Evolutionary conservation across 53 echinoderm and acorn worm species (phyloP).

Genomic region (Mesocentrotus franciscanus): DNA sequence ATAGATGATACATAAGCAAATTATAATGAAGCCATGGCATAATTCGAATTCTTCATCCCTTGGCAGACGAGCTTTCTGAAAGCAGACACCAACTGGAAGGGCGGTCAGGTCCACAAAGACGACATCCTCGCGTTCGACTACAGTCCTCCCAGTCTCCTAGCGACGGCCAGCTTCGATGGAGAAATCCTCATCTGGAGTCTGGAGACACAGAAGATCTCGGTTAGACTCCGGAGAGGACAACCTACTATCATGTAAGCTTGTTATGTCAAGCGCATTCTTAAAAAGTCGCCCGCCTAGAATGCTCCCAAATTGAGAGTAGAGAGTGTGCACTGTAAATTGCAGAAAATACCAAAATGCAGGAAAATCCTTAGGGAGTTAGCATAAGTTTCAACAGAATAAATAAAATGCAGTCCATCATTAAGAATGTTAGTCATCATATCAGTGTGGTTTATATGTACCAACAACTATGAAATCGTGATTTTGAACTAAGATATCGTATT

Average conservation of each 20-base stretch:
- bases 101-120: constrained; percentile 92
- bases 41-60: background rate
- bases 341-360: too few relatives aligned
- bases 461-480: too few relatives aligned
- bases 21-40: background rate
- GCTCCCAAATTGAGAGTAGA: too few relatives aligned
- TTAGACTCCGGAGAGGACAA: constrained; percentile 87
- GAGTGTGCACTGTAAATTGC: too few relatives aligned
- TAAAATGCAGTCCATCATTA: too few relatives aligned
- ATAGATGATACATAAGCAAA: too few relatives aligned
- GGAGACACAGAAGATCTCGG: constrained; percentile 88
- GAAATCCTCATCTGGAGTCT: constrained; percentile 95
- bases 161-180: constrained; percentile 97
- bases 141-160: constrained; percentile 91
- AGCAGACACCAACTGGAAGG: constrained; percentile 85
- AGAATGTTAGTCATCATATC: too few relatives aligned
- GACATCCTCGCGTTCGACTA: constrained; percentile 90
- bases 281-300: too few relatives aligned
- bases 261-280: background rate
- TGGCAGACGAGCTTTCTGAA: constrained; percentile 64
- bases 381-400: too few relatives aligned
- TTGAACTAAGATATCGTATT: too few relatives aligned
- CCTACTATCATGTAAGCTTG: constrained; percentile 83
- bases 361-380: too few relatives aligned
- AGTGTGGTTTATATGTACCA: too few relatives aligned